These are phyloP conservation scores for Apis cerana DNA, from an alignment of 1,140 invertebrate genomes.

Conservation along the genomic window DNA sequence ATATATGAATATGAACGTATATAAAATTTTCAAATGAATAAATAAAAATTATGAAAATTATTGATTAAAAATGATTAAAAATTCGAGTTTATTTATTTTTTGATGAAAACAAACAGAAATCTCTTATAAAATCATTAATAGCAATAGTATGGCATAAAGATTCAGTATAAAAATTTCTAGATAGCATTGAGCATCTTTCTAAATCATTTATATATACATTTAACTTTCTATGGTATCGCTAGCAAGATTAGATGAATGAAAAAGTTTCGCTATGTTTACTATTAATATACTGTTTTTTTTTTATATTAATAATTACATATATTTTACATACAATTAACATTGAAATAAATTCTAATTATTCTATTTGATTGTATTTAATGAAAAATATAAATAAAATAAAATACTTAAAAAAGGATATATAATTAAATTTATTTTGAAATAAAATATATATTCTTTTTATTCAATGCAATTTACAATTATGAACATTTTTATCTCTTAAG, in stretches of 20 bases:
- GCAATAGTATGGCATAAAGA: neutral
- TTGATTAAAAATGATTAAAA: neutral
- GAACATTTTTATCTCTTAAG: neutral
- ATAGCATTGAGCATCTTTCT: neutral
- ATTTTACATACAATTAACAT: neutral
- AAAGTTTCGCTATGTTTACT: neutral
- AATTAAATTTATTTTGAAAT: neutral
- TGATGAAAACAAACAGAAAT: neutral
- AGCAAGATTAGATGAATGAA: constrained; percentile 19
- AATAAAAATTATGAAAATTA: neutral
- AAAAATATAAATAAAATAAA: neutral
- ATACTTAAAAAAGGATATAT: neutral
- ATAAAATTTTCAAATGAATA: too few species aligned
- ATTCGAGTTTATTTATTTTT: neutral
- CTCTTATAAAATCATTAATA: neutral
- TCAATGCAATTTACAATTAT: neutral
- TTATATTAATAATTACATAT: neutral
- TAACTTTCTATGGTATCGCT: neutral
- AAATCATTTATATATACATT: neutral
- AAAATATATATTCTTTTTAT: neutral
- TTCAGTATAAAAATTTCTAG: neutral
- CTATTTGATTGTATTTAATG: neutral
- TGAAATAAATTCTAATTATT: neutral
- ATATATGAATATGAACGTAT: neutral
- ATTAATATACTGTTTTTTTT: neutral